phyloP scores from a whole-genome alignment of 2,113 vertebrate genomes.

The Heterochromis multidens region DNA sequence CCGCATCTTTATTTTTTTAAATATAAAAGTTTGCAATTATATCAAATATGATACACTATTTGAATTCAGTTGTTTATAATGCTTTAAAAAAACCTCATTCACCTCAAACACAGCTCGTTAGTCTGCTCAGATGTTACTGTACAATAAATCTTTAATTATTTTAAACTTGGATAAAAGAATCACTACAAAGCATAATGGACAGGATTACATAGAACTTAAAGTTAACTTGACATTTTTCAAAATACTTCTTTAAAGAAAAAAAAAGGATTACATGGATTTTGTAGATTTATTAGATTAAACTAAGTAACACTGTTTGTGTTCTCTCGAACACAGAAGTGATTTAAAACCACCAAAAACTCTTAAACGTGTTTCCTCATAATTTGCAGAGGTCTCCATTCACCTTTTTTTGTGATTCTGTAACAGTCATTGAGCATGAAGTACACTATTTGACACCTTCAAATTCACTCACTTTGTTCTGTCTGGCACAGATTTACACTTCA shows the following conservation, averaged over 20 bases:
- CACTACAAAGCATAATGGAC: background rate
- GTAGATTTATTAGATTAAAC: background rate
- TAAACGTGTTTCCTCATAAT: background rate
- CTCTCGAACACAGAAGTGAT: background rate
- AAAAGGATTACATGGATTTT: background rate
- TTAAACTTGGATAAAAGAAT: rapidly evolving
- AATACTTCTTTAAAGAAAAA: background rate
- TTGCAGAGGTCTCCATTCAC: background rate
- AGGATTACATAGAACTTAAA: rapidly evolving
- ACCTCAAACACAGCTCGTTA: background rate
- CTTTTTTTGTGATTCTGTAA: background rate
- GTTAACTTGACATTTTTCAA: background rate
- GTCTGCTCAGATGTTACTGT: background rate
- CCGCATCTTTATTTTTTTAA: background rate
- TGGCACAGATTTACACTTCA: background rate
- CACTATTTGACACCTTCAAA: background rate
- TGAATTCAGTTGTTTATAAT: background rate
- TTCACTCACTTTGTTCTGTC: background rate
- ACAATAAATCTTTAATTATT: background rate
- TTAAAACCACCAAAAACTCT: background rate
- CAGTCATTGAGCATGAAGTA: background rate
- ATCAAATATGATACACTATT: background rate
- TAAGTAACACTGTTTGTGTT: background rate
- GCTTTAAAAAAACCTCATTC: background rate
- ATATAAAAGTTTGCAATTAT: background rate